phyloP scores from a whole-genome alignment of 53 echinoderm and acorn worm species.

The Actinopyga echinites region DNA sequence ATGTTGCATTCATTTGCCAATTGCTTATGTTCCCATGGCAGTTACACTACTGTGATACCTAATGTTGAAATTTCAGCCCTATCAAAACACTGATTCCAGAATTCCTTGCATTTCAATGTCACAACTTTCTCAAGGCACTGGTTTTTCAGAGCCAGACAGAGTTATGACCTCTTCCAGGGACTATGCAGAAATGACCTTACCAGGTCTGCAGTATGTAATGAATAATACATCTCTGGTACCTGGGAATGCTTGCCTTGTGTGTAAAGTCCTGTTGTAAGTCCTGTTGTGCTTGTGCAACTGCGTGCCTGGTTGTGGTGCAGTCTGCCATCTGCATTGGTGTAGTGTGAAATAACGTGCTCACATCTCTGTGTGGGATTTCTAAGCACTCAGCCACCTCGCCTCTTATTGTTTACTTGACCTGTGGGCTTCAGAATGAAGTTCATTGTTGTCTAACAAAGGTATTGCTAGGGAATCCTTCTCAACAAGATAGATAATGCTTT shows the following conservation, averaged over 20 bases:
- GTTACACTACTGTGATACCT: no score
- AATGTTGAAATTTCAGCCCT: no score
- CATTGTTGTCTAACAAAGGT: conserved; percentile 42
- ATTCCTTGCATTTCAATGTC: no score
- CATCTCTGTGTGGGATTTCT: conserved; percentile 4
- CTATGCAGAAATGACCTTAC: conserved; percentile 32
- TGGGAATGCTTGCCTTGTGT: conserved; percentile 3
- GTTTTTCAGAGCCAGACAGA: no score
- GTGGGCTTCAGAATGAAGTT: conserved; percentile 21
- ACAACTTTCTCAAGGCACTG: no score
- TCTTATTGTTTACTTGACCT: conserved; percentile 38
- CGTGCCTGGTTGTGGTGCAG: conserved; percentile 17
- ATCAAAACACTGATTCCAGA: no score
- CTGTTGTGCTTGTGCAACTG: conserved; percentile 6
- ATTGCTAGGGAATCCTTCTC: conserved; percentile 31
- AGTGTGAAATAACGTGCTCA: background rate
- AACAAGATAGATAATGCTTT: background rate
- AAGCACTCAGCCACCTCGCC: background rate
- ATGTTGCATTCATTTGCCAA: no score
- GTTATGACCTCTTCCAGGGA: conserved; percentile 23
- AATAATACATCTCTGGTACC: conserved; percentile 30
- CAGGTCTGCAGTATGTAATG: conserved; percentile 29
- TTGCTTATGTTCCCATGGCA: no score
- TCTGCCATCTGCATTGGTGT: conserved; percentile 23
- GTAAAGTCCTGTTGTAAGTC: no score